Evolutionary conservation across 2,113 vertebrate species (phyloP), one percentile per base, ranked within the genome.

Genomic region (Xenopus borealis): DNA sequence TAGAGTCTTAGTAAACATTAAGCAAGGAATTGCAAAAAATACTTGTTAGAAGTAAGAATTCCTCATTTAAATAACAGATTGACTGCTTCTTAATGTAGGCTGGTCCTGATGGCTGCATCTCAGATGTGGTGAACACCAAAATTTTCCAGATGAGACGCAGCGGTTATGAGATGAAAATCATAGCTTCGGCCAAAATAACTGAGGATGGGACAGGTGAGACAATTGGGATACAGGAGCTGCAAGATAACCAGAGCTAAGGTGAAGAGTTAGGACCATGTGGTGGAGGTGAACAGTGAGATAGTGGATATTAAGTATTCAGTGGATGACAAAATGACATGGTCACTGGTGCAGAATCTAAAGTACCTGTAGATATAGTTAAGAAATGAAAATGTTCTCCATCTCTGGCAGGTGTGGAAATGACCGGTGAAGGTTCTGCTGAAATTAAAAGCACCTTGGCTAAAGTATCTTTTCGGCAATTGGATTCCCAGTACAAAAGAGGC

Each of bases 191-290:
- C 72, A 88, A 85, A 69, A 83, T 91, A 59, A 80, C 67, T 72
- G 91, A 91, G 63, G 83, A 91, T 63, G 91, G 88, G 65, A 91
- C 91, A 84, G 91, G 91, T 91, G 20, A 64, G 66, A 3, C 14
- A 53, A 53, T 1, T 27, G 23, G 23, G 23, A 27, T 27, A 27
- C 23, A 27, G 23, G 23, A 27, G 23, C 23, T 27, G 23, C 23
- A 27, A 1, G 23, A 27, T 27, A 27, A 27, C 3, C 3, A 27
- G 1, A 2, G 23, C 23, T 27, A 27, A 1, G 33, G 33, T n/a
- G n/a, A n/a, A n/a, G n/a, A n/a, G n/a, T n/a, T n/a, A n/a, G n/a
- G n/a, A n/a, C 3, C 33, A 40, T 40, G 33, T 40, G 33, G 33
- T 40, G 33, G 33, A 40, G 33, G 8, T 40, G 23, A 40, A 40